phyloP scores from a whole-genome alignment of 2,113 vertebrate genomes.

The Candoia aspera region DNA sequence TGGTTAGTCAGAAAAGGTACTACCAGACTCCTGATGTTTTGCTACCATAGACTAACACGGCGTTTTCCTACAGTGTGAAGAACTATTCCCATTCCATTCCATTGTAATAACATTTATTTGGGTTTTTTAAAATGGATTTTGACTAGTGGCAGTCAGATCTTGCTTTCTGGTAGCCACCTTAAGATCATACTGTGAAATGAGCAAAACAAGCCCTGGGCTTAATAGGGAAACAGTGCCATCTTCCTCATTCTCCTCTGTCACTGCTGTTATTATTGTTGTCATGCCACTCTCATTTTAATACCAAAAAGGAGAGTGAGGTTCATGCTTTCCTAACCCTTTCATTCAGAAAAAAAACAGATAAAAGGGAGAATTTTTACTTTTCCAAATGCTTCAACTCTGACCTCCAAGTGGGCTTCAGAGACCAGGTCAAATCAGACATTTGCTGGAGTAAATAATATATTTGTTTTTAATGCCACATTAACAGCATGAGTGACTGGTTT shows the following conservation, averaged over 20 bases:
- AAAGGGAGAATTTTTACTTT: neutral
- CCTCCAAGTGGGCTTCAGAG: slow-evolving; percentile 58
- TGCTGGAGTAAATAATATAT: slow-evolving; percentile 72
- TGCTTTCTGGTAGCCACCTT: neutral
- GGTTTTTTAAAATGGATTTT: neutral
- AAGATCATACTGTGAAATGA: neutral
- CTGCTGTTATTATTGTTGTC: neutral
- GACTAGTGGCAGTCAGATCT: neutral
- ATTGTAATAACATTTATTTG: neutral
- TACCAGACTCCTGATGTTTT: neutral
- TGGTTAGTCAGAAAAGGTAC: neutral
- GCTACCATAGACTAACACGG: neutral
- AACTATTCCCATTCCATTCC: neutral
- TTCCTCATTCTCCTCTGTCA: neutral
- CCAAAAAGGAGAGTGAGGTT: neutral
- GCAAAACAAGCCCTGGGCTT: neutral
- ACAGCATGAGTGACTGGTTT: slow-evolving; percentile 72
- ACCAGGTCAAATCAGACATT: slow-evolving; percentile 59
- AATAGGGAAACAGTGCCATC: neutral
- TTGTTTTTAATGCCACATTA: slow-evolving; percentile 76
- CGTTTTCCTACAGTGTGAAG: neutral
- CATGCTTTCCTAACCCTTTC: slow-evolving; percentile 14
- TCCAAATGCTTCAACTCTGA: slow-evolving; percentile 48
- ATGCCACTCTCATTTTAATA: neutral
- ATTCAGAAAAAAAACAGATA: neutral